Evolutionary conservation across 2,888 invertebrate genomes (phyloP).

Genomic region (Escarpia spicata): DNA sequence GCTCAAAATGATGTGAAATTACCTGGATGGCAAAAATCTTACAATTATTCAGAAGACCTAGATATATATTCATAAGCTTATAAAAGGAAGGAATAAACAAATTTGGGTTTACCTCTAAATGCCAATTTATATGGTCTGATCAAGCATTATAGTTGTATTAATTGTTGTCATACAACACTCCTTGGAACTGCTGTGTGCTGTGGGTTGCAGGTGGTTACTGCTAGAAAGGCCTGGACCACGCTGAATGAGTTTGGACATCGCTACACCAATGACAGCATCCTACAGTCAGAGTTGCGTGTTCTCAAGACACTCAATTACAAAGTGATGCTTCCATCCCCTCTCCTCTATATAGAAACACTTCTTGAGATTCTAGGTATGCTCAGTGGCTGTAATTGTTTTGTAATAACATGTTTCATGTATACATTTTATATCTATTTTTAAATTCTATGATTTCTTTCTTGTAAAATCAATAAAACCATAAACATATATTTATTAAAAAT

Average conservation of each 20-base stretch:
- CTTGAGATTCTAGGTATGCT: constrained; percentile 58
- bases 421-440: too few relatives aligned
- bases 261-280: constrained; percentile 62
- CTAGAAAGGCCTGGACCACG: constrained; percentile 51
- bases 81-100: background rate
- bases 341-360: constrained; percentile 59
- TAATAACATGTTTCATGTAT: too few relatives aligned
- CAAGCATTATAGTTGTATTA: too few relatives aligned
- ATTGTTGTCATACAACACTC: background rate
- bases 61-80: background rate
- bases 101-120: too few relatives aligned
- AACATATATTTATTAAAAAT: too few relatives aligned
- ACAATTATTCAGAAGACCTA: background rate
- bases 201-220: constrained; percentile 55
- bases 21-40: background rate
- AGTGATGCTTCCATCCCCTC: constrained; percentile 52
- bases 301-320: constrained; percentile 60
- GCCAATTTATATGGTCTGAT: background rate
- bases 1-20: too few relatives aligned
- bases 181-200: background rate
- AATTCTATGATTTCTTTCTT: too few relatives aligned
- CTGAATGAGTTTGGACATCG: constrained; percentile 60
- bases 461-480: too few relatives aligned
- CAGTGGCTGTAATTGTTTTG: too few relatives aligned
- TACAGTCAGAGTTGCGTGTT: constrained; percentile 65